phyloP scores from a whole-genome alignment of 1,140 invertebrate species.

The Acromyrmex echinatior region DNA sequence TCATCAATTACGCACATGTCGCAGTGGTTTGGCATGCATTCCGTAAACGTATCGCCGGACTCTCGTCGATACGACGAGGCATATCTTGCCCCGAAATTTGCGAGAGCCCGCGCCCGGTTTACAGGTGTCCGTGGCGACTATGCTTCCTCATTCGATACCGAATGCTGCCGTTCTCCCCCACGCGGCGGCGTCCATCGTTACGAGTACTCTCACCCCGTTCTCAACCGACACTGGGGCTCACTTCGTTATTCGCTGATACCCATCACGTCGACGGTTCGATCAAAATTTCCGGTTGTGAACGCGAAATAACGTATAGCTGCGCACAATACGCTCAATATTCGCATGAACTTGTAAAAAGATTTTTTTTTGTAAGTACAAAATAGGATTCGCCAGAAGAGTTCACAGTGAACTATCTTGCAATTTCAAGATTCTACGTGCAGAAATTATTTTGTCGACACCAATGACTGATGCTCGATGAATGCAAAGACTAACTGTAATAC shows the following conservation, averaged over 20 bases:
- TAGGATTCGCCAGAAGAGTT: background rate
- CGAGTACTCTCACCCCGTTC: slow-evolving; percentile 59
- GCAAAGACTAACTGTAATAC: slow-evolving; percentile 9
- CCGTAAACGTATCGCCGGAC: background rate
- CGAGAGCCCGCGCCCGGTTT: slow-evolving; percentile 30
- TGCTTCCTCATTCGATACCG: slow-evolving; percentile 20
- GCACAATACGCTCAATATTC: slow-evolving; percentile 4
- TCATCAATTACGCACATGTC: slow-evolving; percentile 48
- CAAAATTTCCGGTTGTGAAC: background rate
- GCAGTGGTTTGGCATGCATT: background rate
- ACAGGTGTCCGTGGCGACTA: slow-evolving; percentile 62
- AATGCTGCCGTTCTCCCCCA: slow-evolving; percentile 44
- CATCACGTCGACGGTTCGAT: slow-evolving; percentile 14
- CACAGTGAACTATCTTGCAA: background rate
- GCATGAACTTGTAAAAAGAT: background rate
- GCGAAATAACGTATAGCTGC: background rate
- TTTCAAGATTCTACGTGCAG: background rate
- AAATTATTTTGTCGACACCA: background rate
- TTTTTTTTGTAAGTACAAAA: background rate
- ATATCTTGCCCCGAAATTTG: background rate
- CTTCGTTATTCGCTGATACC: slow-evolving; percentile 49
- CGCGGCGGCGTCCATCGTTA: slow-evolving; percentile 53
- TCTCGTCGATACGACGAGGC: background rate
- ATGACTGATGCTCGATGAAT: background rate
- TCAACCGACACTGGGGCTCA: slow-evolving; percentile 47